Base-by-base conservation (phyloP, 2,888 invertebrate species). In the Alsophila aescularia region DNA sequence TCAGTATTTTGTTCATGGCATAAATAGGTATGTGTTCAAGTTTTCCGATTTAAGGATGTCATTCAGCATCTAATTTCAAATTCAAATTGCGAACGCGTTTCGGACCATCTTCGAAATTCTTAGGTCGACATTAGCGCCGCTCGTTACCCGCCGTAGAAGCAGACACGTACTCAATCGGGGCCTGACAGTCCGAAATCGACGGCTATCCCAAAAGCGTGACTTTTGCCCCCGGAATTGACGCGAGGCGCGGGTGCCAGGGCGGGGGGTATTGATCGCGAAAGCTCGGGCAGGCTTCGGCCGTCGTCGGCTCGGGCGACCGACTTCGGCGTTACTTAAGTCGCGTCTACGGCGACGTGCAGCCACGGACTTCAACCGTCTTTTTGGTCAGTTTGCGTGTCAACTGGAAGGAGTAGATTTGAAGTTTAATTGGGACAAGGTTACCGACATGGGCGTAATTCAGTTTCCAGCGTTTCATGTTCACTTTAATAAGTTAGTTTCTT, bases 361-460 rank as follows among this genome's bases (percentile, higher is more conserved):
- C 77, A 67, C 73, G 75, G 73, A 70, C 7, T 24, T 5, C 24
- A 5, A 5, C 61, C 70, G 78, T 70, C 77, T 72, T 68, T 71
- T 78, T 79, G 87, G 86, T 85, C 88, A 86, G 81, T 85, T 77
- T 79, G 75, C 81, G 79, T 83, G 84, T 86, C 85, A 87, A 87
- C 73, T 77, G 69, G 76, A 74, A 79, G 74, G 75, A 84, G 82
- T 87, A 85, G 83, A 87, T 89, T 83, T 81, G 75, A 83, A 88
- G 78, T 89, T 88, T 87, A 90, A 88, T 88, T 87, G 75, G 88
- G 86, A 81, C 90, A 89, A 89, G 90, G 90, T 90, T 89, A 85
- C 72, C 65, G 68, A 68, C 61, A 70, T 72, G 66, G 64, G 67
- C 72, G 75, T 65, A 67, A 77, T 73, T 79, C 72, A 67, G 70